A percentile compares a stretch with the other conserved stretches of the same genome.
phyloP scores from a whole-genome alignment of 2,113 vertebrate genomes.

The Pteronura brasiliensis region DNA sequence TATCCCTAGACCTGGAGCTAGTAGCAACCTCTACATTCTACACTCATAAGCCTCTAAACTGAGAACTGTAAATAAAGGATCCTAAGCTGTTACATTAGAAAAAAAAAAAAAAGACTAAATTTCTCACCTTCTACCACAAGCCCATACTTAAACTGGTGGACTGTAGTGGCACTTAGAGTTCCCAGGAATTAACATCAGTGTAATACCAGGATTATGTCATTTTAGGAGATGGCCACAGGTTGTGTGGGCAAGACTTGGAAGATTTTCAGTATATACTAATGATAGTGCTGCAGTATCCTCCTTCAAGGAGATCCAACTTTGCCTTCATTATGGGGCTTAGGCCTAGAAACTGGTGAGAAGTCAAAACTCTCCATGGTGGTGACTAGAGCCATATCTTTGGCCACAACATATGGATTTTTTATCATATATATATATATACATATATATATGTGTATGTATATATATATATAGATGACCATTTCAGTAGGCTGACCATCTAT shows the following conservation, averaged over 20 bases:
- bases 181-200: not conserved
- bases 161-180: not conserved
- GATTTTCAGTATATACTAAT: slow-evolving; percentile 1
- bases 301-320: not conserved
- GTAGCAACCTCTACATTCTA: not conserved
- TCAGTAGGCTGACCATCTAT: not conserved
- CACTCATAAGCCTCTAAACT: not conserved
- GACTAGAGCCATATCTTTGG: not conserved
- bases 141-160: not conserved
- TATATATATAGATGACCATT: not conserved
- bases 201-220: not conserved
- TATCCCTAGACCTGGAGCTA: not conserved
- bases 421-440: not conserved
- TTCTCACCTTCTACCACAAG: not conserved
- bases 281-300: not conserved
- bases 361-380: not conserved
- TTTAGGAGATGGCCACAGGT: not conserved
- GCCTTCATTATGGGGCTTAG: not conserved
- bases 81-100: not conserved
- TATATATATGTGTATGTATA: too few relatives aligned
- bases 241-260: not conserved
- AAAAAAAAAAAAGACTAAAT: not conserved
- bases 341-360: not conserved
- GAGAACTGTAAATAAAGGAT: slow-evolving; percentile 28
- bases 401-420: not conserved